These are phyloP conservation scores for Dryomyza anilis DNA, from an alignment of 2,888 invertebrate genomes.

Conservation along the genomic window DNA sequence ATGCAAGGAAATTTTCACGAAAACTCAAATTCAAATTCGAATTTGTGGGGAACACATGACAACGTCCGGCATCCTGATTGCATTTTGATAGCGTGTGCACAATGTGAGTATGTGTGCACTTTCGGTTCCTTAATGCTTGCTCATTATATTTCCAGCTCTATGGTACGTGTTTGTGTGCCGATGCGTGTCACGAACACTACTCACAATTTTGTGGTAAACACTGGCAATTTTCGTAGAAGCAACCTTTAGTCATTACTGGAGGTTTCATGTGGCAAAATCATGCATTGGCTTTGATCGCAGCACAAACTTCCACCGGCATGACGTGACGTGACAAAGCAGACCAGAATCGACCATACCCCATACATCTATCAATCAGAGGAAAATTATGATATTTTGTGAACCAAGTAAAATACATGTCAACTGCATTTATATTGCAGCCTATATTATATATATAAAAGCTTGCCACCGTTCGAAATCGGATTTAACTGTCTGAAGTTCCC, in stretches of 20 bases:
- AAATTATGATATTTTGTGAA: conserved; percentile 1
- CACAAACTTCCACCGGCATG: too few relatives aligned
- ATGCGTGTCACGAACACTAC: not conserved
- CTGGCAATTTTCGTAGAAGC: conserved; percentile 5
- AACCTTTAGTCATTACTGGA: not conserved
- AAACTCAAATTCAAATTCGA: conserved; percentile 7
- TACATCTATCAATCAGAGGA: conserved; percentile 9
- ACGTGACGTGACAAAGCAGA: too few relatives aligned
- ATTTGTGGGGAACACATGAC: not conserved
- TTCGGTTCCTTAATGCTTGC: conserved; percentile 6
- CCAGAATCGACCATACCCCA: conserved; percentile 1
- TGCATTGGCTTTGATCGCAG: too few relatives aligned
- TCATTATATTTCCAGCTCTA: not conserved
- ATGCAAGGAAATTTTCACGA: not conserved
- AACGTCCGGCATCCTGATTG: conserved; percentile 7
- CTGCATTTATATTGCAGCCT: not conserved
- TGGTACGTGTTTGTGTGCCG: not conserved
- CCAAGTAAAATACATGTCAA: conserved; percentile 1
- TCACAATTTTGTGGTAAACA: conserved; percentile 10
- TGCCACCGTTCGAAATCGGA: too few relatives aligned
- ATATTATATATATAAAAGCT: too few relatives aligned
- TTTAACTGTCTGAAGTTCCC: too few relatives aligned
- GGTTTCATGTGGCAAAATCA: too few relatives aligned
- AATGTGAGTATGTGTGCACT: not conserved
- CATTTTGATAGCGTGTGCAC: conserved; percentile 3